Evolutionary conservation across 1,140 invertebrate genomes (phyloP).

Genomic region (Hyphantria cunea): DNA sequence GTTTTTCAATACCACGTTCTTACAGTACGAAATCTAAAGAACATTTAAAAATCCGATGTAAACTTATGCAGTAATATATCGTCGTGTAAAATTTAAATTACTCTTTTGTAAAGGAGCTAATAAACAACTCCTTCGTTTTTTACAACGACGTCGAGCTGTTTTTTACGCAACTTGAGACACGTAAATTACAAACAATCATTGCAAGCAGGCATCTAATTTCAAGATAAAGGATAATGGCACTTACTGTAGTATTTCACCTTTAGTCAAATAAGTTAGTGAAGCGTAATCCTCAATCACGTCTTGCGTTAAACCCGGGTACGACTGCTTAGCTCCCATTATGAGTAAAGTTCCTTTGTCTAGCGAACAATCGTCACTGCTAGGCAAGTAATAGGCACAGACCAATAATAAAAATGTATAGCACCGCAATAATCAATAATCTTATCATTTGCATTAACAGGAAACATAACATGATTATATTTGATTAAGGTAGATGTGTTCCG

Average conservation of each 20-base stretch:
- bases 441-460: conserved; percentile 17
- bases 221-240: conserved; percentile 34
- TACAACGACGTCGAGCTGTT: too few species aligned
- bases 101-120: too few species aligned
- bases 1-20: too few species aligned
- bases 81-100: too few species aligned
- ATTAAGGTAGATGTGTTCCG: neutral
- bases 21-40: too few species aligned
- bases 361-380: neutral
- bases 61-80: too few species aligned
- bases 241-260: conserved; percentile 83
- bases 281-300: conserved; percentile 82
- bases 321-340: conserved; percentile 74
- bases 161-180: too few species aligned
- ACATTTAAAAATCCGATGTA: too few species aligned
- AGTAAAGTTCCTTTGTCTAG: neutral
- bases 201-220: neutral
- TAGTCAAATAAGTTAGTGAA: conserved; percentile 82
- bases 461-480: conserved; percentile 8
- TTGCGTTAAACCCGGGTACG: conserved; percentile 76
- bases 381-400: neutral
- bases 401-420: conserved; percentile 9
- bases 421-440: conserved; percentile 18
- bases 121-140: too few species aligned
- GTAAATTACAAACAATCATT: too few species aligned